These are phyloP conservation scores for Zaprionus kolodkinae DNA, from an alignment of 1,140 invertebrate genomes.

Conservation along the genomic window DNA sequence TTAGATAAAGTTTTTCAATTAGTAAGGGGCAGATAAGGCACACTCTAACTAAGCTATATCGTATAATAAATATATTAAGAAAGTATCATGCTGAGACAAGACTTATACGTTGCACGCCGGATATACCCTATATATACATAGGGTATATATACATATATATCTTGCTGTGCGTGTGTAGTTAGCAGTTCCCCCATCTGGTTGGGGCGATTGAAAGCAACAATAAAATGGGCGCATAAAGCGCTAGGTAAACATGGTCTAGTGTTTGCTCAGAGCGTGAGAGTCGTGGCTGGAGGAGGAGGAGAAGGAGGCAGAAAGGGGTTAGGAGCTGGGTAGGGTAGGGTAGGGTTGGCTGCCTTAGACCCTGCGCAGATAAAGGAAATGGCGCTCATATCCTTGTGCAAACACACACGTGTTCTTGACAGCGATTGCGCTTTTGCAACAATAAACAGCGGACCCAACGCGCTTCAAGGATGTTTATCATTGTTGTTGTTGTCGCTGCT, in stretches of 20 bases:
- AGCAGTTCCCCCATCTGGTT: conserved; percentile 10
- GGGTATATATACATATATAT: not conserved
- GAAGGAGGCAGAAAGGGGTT: not conserved
- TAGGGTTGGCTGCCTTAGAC: conserved; percentile 3
- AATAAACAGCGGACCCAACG: conserved; percentile 47
- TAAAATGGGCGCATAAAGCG: conserved; percentile 72
- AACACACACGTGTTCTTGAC: conserved; percentile 81
- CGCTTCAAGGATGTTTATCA: conserved; percentile 65
- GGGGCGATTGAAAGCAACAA: conserved; percentile 64
- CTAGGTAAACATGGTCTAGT: conserved; percentile 71
- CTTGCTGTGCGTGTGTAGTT: not conserved
- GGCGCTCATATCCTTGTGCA: conserved; percentile 75
- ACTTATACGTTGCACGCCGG: conserved; percentile 20
- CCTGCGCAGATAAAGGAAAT: conserved; percentile 58
- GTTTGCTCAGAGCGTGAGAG: conserved; percentile 26
- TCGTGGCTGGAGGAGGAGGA: not conserved
- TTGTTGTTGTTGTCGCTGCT: not conserved
- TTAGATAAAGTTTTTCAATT: not conserved
- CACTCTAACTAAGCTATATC: not conserved
- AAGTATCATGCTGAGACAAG: not conserved
- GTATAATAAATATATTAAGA: not conserved
- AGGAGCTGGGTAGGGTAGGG: not conserved
- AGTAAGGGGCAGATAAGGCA: not conserved
- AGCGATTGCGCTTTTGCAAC: conserved; percentile 76
- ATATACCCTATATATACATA: conserved; percentile 7